Evolutionary conservation across 2,797 vertebrate genomes (phyloP).

Genomic region (Bucorvus abyssinicus): DNA sequence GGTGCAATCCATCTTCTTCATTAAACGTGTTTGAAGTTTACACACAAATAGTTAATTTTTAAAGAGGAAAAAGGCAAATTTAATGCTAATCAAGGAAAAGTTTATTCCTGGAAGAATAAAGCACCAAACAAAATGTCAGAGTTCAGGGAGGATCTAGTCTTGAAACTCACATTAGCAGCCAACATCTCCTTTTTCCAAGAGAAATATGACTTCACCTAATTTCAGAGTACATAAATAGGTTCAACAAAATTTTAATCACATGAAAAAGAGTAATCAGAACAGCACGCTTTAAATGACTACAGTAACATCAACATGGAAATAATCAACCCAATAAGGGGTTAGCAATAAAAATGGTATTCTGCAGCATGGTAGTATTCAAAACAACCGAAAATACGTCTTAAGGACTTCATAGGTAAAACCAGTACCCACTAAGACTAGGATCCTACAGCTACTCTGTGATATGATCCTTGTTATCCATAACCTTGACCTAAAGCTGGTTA

Average conservation of each 20-base stretch:
- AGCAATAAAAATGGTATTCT: not conserved
- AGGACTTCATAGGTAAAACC: not conserved
- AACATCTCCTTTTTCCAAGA: not conserved
- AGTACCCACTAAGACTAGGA: not conserved
- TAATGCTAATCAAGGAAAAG: not conserved
- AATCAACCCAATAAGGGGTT: not conserved
- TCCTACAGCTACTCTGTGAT: not conserved
- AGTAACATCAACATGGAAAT: not conserved
- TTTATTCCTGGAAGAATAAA: not conserved
- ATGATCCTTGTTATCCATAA: not conserved
- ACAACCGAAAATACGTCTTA: not conserved
- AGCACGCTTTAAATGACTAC: not conserved
- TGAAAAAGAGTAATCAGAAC: not conserved
- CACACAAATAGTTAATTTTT: not conserved
- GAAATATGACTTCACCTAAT: not conserved
- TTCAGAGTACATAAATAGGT: not conserved
- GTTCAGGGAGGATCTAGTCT: not conserved
- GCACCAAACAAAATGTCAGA: not conserved
- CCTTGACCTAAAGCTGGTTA: not conserved
- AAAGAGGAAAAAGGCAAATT: not conserved
- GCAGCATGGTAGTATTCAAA: not conserved
- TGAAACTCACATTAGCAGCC: not conserved
- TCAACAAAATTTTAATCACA: not conserved
- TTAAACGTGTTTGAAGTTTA: not conserved
- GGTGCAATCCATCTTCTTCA: constrained; percentile 73